Evolutionary conservation across 1,140 invertebrate species (phyloP), one percentile per base, ranked within the genome.

Genomic region (Atta colombica): DNA sequence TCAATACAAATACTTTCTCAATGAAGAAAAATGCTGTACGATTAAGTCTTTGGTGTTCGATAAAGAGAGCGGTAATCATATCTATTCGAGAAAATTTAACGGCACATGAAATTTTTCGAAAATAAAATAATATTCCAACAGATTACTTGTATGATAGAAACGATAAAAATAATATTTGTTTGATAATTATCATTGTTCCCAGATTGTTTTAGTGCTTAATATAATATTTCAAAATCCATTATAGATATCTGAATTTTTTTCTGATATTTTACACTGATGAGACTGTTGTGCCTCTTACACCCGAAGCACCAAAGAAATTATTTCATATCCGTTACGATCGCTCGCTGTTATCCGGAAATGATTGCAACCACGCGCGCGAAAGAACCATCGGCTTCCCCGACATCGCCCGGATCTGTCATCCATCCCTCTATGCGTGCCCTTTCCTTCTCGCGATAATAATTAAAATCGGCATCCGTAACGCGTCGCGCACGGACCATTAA

Each of bases 401-500:
- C 88, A 75, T 78, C 61, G 80, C 69, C 63, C 80, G 6, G 71
- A 91, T 90, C 80, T 86, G 78, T 86, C 78, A 86, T 86, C 89
- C 86, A 75, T 63, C 80, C 55, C 74, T n/a, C 14, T 25, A 18
- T 8, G 60, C 18, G 60, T n/a, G 39, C 39, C 18, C 35, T 74
- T 25, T 49, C 7, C 53, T 72, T 21, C 3, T 51, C 78, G 85
- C 2, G 87, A 60, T 60, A 66, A 91, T 88, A 91, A 91, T 91
- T 91, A 91, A 90, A 90, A 89, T 91, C 87, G 61, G 88, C 51
- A 85, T 77, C 66, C 89, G 25, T 65, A 53, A 63, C 71, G 60
- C 16, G 65, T 68, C 60, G 82, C 84, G 86, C 85, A 91, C 88
- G 85, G 89, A 53, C 88, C 91, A 93, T 92, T 92, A 92, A 93